Conservation (phyloP, 2,113 vertebrate genomes). For the Eublepharis macularius region DNA sequence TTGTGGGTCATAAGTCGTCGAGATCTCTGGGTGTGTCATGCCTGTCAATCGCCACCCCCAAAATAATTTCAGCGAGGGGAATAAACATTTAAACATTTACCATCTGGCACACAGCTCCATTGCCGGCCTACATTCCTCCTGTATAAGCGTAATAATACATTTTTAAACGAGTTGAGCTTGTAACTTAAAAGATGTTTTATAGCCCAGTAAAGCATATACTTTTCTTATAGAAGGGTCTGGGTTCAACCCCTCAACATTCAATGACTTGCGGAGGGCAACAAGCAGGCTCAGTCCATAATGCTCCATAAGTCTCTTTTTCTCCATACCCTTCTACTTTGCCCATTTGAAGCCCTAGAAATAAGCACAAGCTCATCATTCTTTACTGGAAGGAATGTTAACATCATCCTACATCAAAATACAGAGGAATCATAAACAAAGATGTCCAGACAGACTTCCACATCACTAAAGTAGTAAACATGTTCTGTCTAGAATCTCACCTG, state of each 20-base stretch:
- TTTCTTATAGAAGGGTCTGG: not conserved
- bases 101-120: slow-evolving; percentile 32
- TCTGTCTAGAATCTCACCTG: too few relatives aligned
- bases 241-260: not conserved
- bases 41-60: slow-evolving; percentile 40
- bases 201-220: not conserved
- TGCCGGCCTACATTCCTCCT: slow-evolving; percentile 22
- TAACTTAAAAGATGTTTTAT: not conserved
- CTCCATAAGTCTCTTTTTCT: too few relatives aligned
- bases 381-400: too few relatives aligned
- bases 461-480: too few relatives aligned
- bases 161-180: slow-evolving; percentile 38
- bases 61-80: slow-evolving; percentile 52
- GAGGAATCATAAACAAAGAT: too few relatives aligned
- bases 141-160: slow-evolving; percentile 38
- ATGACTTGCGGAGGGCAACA: too few relatives aligned
- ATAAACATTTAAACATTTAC: slow-evolving; percentile 62
- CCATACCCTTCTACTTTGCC: too few relatives aligned
- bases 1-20: not conserved
- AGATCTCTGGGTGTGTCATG: not conserved
- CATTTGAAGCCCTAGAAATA: too few relatives aligned
- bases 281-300: too few relatives aligned
- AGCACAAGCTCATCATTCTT: too few relatives aligned
- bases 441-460: too few relatives aligned
- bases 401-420: too few relatives aligned